phyloP scores from a whole-genome alignment of 92 coral and sea anemone species.

The Plumapathes pennacea region DNA sequence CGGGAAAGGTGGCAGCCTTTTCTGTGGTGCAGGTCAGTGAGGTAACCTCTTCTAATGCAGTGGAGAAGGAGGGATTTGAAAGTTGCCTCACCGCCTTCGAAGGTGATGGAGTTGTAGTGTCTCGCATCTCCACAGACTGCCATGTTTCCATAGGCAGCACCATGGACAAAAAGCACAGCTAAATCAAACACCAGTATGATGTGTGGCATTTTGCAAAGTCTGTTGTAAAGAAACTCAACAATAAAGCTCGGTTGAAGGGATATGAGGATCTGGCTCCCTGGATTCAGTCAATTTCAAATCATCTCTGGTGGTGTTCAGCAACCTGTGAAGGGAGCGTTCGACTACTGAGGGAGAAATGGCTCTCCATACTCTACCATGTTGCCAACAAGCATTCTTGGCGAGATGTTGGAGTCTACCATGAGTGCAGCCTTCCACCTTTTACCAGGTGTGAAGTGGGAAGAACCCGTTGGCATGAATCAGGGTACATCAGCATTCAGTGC shows the following conservation, averaged over 20 bases:
- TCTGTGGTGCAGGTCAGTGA: slow-evolving; percentile 52
- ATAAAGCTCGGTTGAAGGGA: slow-evolving; percentile 22
- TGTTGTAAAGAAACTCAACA: slow-evolving; percentile 28
- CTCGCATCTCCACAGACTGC: slow-evolving; percentile 44
- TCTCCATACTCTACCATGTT: slow-evolving; percentile 14
- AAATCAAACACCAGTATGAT: slow-evolving; percentile 52
- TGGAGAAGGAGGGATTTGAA: slow-evolving; percentile 58
- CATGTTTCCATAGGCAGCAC: slow-evolving; percentile 38
- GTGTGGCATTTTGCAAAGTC: slow-evolving; percentile 63
- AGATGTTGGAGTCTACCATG: slow-evolving; percentile 1
- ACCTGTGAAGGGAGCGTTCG: slow-evolving; percentile 36
- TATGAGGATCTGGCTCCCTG: slow-evolving; percentile 32
- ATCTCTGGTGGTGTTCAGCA: slow-evolving; percentile 60
- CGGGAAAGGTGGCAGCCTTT: slow-evolving; percentile 40
- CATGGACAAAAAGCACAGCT: slow-evolving; percentile 26
- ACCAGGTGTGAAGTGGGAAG: slow-evolving; percentile 6
- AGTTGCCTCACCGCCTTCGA: slow-evolving; percentile 22
- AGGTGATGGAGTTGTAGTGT: background rate
- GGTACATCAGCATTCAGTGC: slow-evolving; percentile 35
- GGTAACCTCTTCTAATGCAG: slow-evolving; percentile 56
- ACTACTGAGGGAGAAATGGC: slow-evolving; percentile 40
- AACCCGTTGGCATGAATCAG: slow-evolving; percentile 40
- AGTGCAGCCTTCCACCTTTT: slow-evolving; percentile 29
- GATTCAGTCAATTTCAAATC: slow-evolving; percentile 53
- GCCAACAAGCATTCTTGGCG: slow-evolving; percentile 37